Evolutionary conservation across 2,888 invertebrate species (phyloP), one percentile per base, ranked within the genome.

Genomic region (Alcis repandata): DNA sequence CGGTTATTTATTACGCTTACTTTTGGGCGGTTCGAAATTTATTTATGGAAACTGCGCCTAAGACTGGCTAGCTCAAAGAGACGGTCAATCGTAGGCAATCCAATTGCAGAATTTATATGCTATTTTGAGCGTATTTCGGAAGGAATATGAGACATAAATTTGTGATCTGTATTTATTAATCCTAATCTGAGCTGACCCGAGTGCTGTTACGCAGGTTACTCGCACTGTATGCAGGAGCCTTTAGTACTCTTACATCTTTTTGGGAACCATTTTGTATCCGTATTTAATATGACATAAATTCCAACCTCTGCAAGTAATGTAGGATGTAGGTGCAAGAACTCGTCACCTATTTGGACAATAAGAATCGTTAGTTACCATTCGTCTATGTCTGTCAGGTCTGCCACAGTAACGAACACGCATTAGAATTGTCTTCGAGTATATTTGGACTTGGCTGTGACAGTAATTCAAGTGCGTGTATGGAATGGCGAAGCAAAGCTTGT

Each of bases 291-390:
- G 45, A 69, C 54, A 41, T 73, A 52, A 69, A 67, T 56, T 72
- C 63, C 62, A 63, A 73, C 73, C 56, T 75, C 62, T 56, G 63
- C 65, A 65, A 70, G 63, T 69, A 20, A 17, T 75, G 49, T 62
- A 66, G 70, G 75, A 17, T 75, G 49, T 62, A 66, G 70, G 75
- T 78, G 78, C 66, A 72, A 74, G 58, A 67, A 74, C 70, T 68
- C 71, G 79, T 78, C 72, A 79, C 77, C 71, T 78, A 70, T 78
- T 79, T 79, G 81, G 88, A 89, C 90, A 90, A 87, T 89, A 90
- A 86, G 46, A 83, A 78, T 80, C 78, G 71, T 83, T 79, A 88
- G 89, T 90, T 91, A 90, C 90, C 90, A 90, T 72, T 79, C 72
- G 67, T 79, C 80, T 79, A 81, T 77, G 51, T 51, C 36, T 53